A percentile compares a stretch with the other conserved stretches of the same genome.
Conservation (phyloP, 2,797 vertebrate genomes). For the Chaenodraco wilsoni region DNA sequence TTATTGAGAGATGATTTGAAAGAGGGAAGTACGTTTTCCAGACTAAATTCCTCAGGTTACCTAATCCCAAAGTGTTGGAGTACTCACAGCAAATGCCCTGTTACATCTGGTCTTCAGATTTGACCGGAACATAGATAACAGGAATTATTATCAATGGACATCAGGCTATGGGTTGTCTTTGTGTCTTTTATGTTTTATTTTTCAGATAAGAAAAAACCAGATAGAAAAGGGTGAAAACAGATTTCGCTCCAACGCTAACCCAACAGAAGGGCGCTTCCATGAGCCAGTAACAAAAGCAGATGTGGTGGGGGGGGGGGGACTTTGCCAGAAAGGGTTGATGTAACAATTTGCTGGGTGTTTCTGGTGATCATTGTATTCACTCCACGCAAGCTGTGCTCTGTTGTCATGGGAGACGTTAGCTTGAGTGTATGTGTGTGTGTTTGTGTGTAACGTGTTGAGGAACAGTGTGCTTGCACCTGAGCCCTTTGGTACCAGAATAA, state of each 20-base stretch:
- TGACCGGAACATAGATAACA: too few relatives aligned
- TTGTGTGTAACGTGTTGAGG: conserved; percentile 48
- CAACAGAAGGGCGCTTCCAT: conserved; percentile 62
- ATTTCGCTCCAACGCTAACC: conserved; percentile 46
- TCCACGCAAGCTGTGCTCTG: conserved; percentile 71
- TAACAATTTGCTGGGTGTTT: conserved; percentile 80
- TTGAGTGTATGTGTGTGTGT: conserved; percentile 18
- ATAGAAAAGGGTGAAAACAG: conserved; percentile 18
- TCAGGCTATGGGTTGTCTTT: not conserved
- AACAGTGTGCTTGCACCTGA: conserved; percentile 63
- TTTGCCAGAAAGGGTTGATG: conserved; percentile 76
- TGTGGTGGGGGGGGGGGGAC: conserved; percentile 71
- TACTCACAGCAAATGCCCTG: too few relatives aligned
- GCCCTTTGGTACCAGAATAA: conserved; percentile 62
- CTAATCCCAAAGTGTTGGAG: too few relatives aligned
- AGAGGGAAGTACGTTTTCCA: too few relatives aligned
- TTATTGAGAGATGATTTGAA: too few relatives aligned
- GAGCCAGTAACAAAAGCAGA: conserved; percentile 79
- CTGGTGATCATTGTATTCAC: conserved; percentile 77
- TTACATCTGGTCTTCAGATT: too few relatives aligned
- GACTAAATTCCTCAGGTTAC: too few relatives aligned
- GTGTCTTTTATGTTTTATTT: conserved; percentile 7
- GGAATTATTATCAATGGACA: too few relatives aligned
- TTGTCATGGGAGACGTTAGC: conserved; percentile 73
- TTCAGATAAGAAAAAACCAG: conserved; percentile 13